Evolutionary conservation across 2,797 vertebrate genomes (phyloP).

Genomic region (Protonibea diacanthus): DNA sequence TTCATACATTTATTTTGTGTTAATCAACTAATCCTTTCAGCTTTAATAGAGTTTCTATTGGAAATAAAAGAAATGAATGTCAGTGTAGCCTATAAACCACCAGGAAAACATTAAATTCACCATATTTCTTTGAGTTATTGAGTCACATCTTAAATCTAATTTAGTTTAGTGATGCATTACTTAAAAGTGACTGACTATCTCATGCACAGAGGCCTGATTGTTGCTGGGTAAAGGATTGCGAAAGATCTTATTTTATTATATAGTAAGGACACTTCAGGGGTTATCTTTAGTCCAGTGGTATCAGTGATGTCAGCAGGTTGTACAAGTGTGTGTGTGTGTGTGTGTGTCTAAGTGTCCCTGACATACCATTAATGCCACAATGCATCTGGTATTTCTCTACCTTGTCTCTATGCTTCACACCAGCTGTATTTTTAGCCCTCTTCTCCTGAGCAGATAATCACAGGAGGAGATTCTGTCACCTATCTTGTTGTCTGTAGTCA

Average conservation of each 20-base stretch:
- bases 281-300: constrained; percentile 68
- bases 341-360: constrained; percentile 67
- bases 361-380: constrained; percentile 70
- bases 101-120: background rate
- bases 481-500: constrained; percentile 57
- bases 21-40: background rate
- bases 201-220: background rate
- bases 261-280: constrained; percentile 49
- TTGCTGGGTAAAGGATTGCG: constrained; percentile 20
- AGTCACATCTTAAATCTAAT: constrained; percentile 18
- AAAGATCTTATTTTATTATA: constrained; percentile 45
- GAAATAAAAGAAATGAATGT: background rate
- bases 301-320: constrained; percentile 38
- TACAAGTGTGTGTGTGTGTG: constrained; percentile 13
- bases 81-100: background rate
- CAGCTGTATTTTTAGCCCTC: constrained; percentile 85
- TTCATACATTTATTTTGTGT: background rate
- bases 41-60: background rate
- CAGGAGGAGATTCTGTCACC: constrained; percentile 65
- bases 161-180: background rate
- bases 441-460: constrained; percentile 75
- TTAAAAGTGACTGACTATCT: background rate
- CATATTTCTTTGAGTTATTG: background rate
- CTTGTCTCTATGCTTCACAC: constrained; percentile 77
- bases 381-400: constrained; percentile 79